Percentiles rank a stretch among this genome's conserved stretches.
These are phyloP conservation scores for Aegotheles bennettii DNA, from an alignment of 2,113 vertebrate species.

Conservation along the genomic window DNA sequence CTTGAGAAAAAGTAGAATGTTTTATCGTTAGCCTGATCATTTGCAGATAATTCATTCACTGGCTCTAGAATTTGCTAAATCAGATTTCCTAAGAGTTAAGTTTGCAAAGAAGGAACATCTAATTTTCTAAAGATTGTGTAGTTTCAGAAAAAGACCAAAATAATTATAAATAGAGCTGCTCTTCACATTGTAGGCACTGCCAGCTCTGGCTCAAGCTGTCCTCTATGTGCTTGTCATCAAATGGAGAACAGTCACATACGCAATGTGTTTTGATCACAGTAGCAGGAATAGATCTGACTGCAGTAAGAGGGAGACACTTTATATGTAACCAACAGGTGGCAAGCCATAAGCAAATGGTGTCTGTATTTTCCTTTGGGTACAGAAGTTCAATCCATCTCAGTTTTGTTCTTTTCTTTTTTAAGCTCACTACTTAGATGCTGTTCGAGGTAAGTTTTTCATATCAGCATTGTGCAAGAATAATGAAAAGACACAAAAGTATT, in stretches of 20 bases:
- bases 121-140: neutral
- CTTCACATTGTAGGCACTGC: neutral
- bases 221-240: neutral
- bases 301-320: neutral
- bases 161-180: neutral
- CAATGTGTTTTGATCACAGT: neutral
- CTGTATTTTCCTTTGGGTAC: constrained; percentile 45
- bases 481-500: neutral
- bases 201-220: neutral
- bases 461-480: neutral
- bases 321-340: constrained; percentile 21
- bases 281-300: neutral
- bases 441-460: constrained; percentile 72
- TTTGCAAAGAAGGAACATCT: neutral
- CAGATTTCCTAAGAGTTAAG: neutral
- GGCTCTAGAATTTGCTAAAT: neutral
- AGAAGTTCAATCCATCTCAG: constrained; percentile 63
- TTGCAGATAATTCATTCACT: neutral
- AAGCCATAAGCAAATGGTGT: constrained; percentile 45
- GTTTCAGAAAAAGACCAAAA: neutral
- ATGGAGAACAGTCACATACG: neutral
- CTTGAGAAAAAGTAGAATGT: neutral
- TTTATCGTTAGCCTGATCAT: neutral
- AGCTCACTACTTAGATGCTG: constrained; percentile 81
- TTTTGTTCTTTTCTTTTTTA: constrained; percentile 62